These are phyloP conservation scores for Geotrupes spiniger DNA, from an alignment of 2,888 invertebrate species.

Conservation along the genomic window DNA sequence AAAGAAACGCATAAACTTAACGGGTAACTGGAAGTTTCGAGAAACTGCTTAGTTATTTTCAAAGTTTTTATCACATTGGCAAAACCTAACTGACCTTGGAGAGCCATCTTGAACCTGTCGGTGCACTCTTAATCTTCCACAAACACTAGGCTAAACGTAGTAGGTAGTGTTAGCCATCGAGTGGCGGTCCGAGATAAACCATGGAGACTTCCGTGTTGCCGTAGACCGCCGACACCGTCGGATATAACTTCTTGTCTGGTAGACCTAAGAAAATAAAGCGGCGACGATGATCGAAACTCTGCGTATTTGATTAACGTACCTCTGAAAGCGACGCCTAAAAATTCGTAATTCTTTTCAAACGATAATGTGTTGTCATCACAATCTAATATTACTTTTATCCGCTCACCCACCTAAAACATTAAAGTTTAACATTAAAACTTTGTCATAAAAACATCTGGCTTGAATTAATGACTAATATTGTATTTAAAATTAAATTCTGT, in stretches of 20 bases:
- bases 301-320: conserved; percentile 53
- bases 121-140: conserved; percentile 18
- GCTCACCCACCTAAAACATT: conserved; percentile 82
- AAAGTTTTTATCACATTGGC: conserved; percentile 47
- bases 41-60: conserved; percentile 16
- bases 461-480: not conserved
- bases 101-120: conserved; percentile 28
- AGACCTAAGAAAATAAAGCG: conserved; percentile 59
- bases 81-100: conserved; percentile 47
- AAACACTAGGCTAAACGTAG: conserved; percentile 19
- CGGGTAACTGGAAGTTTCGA: conserved; percentile 20
- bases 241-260: conserved; percentile 89
- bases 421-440: not conserved
- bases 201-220: conserved; percentile 99
- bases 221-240: conserved; percentile 96
- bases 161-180: conserved; percentile 77
- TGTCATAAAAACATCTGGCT: too few relatives aligned
- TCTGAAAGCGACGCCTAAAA: conserved; percentile 96
- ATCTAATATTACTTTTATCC: conserved; percentile 95
- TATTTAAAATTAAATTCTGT: too few relatives aligned
- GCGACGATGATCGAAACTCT: not conserved
- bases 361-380: conserved; percentile 96
- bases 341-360: conserved; percentile 97
- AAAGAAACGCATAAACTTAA: too few relatives aligned
- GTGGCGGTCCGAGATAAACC: conserved; percentile 95